Base-by-base conservation (phyloP, 2,888 invertebrate species). In the Eurytoma californica region DNA sequence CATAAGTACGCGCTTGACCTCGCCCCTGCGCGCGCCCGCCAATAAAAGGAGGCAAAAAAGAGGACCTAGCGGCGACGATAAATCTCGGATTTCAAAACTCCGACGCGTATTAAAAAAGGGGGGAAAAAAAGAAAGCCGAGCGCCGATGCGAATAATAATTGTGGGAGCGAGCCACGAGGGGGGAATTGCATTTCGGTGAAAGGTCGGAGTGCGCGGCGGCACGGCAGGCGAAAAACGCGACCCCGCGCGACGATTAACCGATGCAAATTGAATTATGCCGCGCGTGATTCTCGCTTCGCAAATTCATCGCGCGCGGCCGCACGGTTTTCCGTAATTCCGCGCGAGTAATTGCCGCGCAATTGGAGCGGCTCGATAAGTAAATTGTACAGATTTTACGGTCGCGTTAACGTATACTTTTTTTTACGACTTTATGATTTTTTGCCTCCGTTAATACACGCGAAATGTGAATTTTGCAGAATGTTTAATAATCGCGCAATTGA, bases 221-320 rank as follows among this genome's bases (percentile, higher is more conserved):
- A 39, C 39, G 53, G 53, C 61, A 39, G 7, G 18, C 14, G 20
- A 14, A 30, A 73, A 58, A 12, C 30, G 58, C 12, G 28, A 24
- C 24, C 24, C 66, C 66, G 28, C 51, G 55, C 20, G 14, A 30
- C 9, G 7, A 68, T 53, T 68, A 75, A 68, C 16, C 61, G 51
- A 47, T n/a, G 60, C 53, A 63, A 76, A 69, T 76, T 69, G 69
- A 76, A 76, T 61, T 39, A 69, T 55, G 60, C 58, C n/a, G n/a
- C 53, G 53, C 16, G 53, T 3, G 53, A 53, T 14, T 53, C n/a
- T 53, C 5, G n/a, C 53, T 53, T 53, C n/a, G 53, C n/a, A 4
- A 53, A 53, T 53, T 53, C 14, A 53, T 53, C n/a, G 53, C 53
- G 53, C n/a, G 7, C 39, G 7, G 1, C 39, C 1, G 39, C 39